Conservation (phyloP, 2,888 invertebrate genomes). For the Autographa pulchrina region DNA sequence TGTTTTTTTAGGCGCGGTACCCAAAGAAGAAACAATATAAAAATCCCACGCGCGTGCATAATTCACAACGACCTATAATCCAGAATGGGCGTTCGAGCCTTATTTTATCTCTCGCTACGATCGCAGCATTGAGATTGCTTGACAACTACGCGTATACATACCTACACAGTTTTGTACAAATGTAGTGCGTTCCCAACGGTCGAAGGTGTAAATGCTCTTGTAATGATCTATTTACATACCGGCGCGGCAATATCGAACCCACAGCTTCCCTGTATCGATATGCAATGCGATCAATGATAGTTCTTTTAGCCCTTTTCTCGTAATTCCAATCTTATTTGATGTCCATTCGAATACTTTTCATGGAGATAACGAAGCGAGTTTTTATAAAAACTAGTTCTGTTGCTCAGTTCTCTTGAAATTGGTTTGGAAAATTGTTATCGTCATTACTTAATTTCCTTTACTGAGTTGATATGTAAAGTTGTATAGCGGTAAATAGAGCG, state of each 20-base stretch:
- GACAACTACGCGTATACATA: constrained; percentile 27
- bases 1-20: neutral
- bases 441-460: constrained; percentile 8
- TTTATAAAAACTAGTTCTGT: constrained; percentile 20
- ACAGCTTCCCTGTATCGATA: constrained; percentile 50
- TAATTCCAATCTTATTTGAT: constrained; percentile 47
- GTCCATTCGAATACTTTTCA: constrained; percentile 27
- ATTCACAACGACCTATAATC: constrained; percentile 33
- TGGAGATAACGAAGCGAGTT: constrained; percentile 23
- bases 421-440: neutral
- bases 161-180: constrained; percentile 45
- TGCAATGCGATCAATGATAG: constrained; percentile 48
- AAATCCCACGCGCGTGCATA: constrained; percentile 39
- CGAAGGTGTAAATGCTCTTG: constrained; percentile 63
- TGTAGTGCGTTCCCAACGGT: constrained; percentile 43
- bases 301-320: constrained; percentile 48
- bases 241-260: constrained; percentile 42
- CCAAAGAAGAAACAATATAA: constrained; percentile 33
- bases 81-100: constrained; percentile 30
- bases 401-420: constrained; percentile 16
- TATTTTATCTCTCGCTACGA: constrained; percentile 38
- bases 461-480: neutral
- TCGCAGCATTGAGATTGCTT: constrained; percentile 41
- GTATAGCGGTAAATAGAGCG: neutral
- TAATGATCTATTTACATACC: constrained; percentile 64